Percentiles rank a stretch among this genome's conserved stretches.
Conservation (phyloP, 2,113 vertebrate genomes). For the Panthera uncia region DNA sequence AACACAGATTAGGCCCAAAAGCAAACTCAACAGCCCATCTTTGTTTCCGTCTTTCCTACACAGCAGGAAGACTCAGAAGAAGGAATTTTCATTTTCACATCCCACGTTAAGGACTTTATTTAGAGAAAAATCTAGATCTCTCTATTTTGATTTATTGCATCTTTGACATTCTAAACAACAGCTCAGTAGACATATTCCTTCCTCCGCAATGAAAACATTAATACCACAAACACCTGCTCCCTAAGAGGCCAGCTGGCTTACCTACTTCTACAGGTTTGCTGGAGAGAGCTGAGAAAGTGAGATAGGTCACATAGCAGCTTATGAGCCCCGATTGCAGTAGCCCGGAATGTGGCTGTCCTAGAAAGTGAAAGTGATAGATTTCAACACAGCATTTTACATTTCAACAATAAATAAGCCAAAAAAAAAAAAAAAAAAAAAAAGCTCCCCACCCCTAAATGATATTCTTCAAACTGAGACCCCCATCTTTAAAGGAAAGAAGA, state of each 20-base stretch:
- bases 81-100: not conserved
- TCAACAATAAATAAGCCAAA: not conserved
- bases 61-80: not conserved
- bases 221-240: not conserved
- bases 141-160: not conserved
- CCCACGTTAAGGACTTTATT: not conserved
- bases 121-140: not conserved
- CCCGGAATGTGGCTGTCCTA: conserved; percentile 95
- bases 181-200: not conserved
- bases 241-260: conserved; percentile 76
- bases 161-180: not conserved
- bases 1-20: not conserved
- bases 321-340: conserved; percentile 96
- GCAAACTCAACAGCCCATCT: not conserved
- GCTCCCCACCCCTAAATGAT: not conserved
- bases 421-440: rapidly evolving
- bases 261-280: conserved; percentile 95
- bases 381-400: not conserved
- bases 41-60: not conserved
- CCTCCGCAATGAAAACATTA: not conserved
- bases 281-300: conserved; percentile 96
- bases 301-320: conserved; percentile 97
- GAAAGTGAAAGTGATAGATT: not conserved
- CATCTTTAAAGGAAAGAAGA: not conserved
- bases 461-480: not conserved